phyloP scores from a whole-genome alignment of 1,140 invertebrate genomes.

The Diachasma alloeum region DNA sequence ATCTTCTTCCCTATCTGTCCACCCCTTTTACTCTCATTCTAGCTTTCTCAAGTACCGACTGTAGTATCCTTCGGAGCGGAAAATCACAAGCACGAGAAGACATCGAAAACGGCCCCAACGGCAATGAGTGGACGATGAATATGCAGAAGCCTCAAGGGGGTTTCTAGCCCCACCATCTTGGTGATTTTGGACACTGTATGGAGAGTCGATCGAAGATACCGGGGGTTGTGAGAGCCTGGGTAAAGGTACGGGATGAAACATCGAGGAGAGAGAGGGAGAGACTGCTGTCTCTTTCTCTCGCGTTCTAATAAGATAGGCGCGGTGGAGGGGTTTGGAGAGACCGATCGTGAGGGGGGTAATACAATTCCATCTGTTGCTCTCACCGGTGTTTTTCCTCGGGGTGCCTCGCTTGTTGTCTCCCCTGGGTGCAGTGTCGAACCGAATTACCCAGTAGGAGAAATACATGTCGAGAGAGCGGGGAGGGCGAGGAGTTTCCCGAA shows the following conservation, averaged over 20 bases:
- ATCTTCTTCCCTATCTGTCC: neutral
- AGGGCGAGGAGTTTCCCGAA: too few relatives aligned
- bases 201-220: constrained; percentile 14
- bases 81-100: constrained; percentile 19
- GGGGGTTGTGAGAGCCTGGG: neutral
- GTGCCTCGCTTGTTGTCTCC: neutral
- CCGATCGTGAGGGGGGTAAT: constrained; percentile 6
- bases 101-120: constrained; percentile 1
- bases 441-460: neutral
- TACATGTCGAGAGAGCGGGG: neutral
- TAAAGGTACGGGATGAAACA: neutral
- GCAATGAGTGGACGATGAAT: constrained; percentile 22
- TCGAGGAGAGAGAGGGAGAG: neutral
- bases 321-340: neutral
- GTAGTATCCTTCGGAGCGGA: neutral
- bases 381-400: neutral
- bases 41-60: neutral
- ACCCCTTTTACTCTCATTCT: neutral
- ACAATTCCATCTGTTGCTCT: constrained; percentile 26
- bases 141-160: constrained; percentile 16
- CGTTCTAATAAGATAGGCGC: neutral
- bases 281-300: neutral
- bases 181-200: neutral
- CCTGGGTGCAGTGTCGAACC: constrained; percentile 3
- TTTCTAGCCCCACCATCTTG: neutral